Evolutionary conservation across 1,140 invertebrate species (phyloP).

Genomic region (Zaprionus inermis): DNA sequence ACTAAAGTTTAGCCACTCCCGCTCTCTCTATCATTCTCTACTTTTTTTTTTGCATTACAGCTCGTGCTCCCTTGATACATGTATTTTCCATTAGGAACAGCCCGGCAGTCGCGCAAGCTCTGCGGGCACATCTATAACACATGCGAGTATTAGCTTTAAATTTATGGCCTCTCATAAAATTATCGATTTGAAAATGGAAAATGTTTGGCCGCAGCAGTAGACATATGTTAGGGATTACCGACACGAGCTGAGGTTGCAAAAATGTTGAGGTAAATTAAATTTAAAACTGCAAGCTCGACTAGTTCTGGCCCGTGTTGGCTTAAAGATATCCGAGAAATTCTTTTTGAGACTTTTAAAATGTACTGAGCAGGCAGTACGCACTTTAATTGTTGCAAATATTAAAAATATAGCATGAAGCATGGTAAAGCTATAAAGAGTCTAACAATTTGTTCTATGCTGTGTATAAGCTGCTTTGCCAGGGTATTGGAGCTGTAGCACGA

Average conservation of each 20-base stretch:
- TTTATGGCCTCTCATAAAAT: constrained; percentile 5
- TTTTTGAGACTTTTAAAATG: not conserved
- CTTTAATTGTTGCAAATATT: not conserved
- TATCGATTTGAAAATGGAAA: constrained; percentile 13
- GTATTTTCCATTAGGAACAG: constrained; percentile 18
- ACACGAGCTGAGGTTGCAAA: not conserved
- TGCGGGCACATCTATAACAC: constrained; percentile 12
- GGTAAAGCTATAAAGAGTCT: too few species aligned
- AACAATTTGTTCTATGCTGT: too few species aligned
- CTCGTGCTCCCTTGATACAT: constrained; percentile 4
- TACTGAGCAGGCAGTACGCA: not conserved
- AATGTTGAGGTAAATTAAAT: not conserved
- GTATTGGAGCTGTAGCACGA: not conserved
- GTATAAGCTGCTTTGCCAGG: not conserved
- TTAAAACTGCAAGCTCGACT: not conserved
- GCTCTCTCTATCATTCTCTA: not conserved
- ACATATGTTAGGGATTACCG: not conserved
- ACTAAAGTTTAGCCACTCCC: not conserved
- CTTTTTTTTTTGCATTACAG: not conserved
- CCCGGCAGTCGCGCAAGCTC: constrained; percentile 1
- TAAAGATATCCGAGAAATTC: too few species aligned
- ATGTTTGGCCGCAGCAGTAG: not conserved
- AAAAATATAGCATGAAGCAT: too few species aligned
- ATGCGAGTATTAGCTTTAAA: constrained; percentile 3
- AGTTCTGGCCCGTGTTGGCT: not conserved